Conservation (phyloP, 2,888 invertebrate species). For the Eilema griseolum region DNA sequence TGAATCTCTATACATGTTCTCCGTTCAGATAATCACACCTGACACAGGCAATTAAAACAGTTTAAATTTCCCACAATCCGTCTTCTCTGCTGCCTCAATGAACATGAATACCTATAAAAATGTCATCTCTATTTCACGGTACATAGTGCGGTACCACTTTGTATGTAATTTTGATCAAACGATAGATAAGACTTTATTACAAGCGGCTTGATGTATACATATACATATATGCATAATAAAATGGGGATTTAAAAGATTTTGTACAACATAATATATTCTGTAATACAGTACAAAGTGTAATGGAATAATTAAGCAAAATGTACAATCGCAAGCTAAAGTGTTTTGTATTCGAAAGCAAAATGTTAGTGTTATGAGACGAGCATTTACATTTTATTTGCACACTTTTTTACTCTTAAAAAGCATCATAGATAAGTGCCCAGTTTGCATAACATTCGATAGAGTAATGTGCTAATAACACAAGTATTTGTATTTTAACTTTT, state of each 20-base stretch:
- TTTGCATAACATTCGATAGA: background rate
- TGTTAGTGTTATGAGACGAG: background rate
- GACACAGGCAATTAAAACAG: background rate
- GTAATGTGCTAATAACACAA: background rate
- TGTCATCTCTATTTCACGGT: slow-evolving; percentile 56
- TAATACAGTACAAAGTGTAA: slow-evolving; percentile 60
- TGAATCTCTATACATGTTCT: background rate
- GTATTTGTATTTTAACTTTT: background rate
- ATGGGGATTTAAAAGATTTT: slow-evolving; percentile 61
- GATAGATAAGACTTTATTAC: slow-evolving; percentile 70
- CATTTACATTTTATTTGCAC: background rate
- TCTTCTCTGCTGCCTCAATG: slow-evolving; percentile 26
- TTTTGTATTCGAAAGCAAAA: slow-evolving; percentile 15
- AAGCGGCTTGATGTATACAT: slow-evolving; percentile 70
- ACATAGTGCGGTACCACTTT: slow-evolving; percentile 64
- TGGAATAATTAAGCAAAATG: slow-evolving; percentile 61
- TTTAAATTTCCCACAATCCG: slow-evolving; percentile 37
- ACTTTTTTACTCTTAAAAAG: background rate
- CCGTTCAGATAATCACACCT: background rate
- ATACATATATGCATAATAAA: slow-evolving; percentile 74
- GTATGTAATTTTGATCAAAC: slow-evolving; percentile 70
- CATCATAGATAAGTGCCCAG: background rate
- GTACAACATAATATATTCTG: slow-evolving; percentile 63
- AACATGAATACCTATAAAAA: slow-evolving; percentile 46
- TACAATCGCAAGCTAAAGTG: slow-evolving; percentile 54